Evolutionary conservation across 2,113 vertebrate genomes (phyloP).

Genomic region (Hepsetus odoe): DNA sequence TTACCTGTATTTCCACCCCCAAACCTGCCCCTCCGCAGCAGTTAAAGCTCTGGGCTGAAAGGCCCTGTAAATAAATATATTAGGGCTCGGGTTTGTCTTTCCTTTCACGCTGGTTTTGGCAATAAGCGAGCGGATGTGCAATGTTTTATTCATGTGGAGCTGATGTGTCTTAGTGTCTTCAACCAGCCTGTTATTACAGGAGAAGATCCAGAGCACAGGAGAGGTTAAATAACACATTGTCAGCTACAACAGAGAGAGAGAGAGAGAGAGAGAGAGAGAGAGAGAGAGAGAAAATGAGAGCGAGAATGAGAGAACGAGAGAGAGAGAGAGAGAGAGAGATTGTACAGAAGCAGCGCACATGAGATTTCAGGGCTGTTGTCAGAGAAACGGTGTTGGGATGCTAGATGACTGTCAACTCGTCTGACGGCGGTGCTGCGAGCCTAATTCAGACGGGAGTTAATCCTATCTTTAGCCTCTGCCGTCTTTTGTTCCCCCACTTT

Average conservation of each 20-base stretch:
- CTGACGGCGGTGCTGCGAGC: slow-evolving; percentile 79
- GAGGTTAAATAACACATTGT: slow-evolving; percentile 77
- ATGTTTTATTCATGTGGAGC: background rate
- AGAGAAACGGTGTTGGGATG: slow-evolving; percentile 76
- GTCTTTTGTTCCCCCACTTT: slow-evolving; percentile 64
- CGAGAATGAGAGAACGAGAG: slow-evolving; percentile 77
- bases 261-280: slow-evolving; percentile 72
- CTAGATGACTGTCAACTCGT: slow-evolving; percentile 77
- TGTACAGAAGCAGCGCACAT: slow-evolving; percentile 17
- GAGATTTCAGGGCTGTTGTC: slow-evolving; percentile 77
- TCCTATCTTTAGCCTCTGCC: slow-evolving; percentile 77
- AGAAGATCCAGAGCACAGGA: background rate
- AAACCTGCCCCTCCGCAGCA: no score
- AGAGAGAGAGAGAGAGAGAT: slow-evolving; percentile 63
- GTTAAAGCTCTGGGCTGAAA: no score
- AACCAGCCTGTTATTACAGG: background rate
- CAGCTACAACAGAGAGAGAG: slow-evolving; percentile 73
- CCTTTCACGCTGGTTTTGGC: background rate
- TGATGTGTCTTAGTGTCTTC: background rate
- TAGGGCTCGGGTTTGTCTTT: background rate
- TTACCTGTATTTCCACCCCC: no score
- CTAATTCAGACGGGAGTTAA: slow-evolving; percentile 75
- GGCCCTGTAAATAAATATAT: background rate
- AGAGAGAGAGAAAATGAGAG: no score
- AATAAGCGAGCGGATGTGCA: background rate